Base-by-base conservation (phyloP, 2,113 vertebrate genomes). In the Dipodomys stephensi region DNA sequence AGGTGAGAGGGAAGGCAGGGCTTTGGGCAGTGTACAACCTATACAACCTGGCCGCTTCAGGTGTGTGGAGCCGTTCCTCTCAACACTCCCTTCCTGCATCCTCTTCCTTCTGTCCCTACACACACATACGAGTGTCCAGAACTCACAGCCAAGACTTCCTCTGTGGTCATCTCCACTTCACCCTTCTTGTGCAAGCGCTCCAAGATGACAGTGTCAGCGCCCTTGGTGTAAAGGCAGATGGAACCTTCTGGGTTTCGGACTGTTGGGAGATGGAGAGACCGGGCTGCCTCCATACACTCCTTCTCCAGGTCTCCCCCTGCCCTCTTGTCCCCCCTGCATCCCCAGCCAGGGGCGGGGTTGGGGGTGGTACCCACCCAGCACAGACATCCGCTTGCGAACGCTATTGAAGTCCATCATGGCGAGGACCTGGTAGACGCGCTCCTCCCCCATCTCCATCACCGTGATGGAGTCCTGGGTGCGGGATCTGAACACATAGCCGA, bases 351-450 rank as follows among this genome's bases (percentile, higher is more conserved):
- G 62, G 62, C 4, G 1, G 15, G 49, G 30, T 1, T 18, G 30
- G 0, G 2, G 60, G 15, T 1, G 0, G 30, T 2, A 0, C 99
- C 98, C 90, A 99, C 99, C 99, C 79, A 99, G 97, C 4, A 99
- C 97, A 0, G 99, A 99, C 99, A 99, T 99, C 92, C 99, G 97
- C 92, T 99, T 98, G 89, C 99, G 99, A 19, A 97, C 90, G 2
- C 99, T 99, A 97, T 98, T 99, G 97, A 99, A 99, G 95, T 99
- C 99, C 96, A 99, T 94, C 94, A 99, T 97, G 35, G 99, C 98
- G 94, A 99, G 96, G 57, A 99, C 97, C 90, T 98, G 90, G 95
- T 99, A 99, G 0, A 98, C 98, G 6, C 96, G 98, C 18, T 96
- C 95, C 68, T 97, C 78, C 4, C 99, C 99, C 92, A 99, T 97